Evolutionary conservation across 2,888 invertebrate species (phyloP).

Genomic region (Neelides folsomi): DNA sequence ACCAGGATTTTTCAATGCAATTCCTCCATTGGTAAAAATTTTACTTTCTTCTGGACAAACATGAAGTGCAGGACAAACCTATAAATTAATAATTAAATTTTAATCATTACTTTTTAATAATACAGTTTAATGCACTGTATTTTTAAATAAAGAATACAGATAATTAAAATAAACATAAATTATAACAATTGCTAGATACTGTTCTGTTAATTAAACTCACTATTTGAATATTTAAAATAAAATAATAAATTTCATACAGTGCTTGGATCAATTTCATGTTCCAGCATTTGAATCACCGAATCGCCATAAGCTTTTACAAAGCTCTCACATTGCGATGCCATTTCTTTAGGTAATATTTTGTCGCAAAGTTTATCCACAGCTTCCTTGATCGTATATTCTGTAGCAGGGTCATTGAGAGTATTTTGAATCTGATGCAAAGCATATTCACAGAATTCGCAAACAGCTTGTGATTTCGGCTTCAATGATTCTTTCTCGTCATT

Average conservation of each 20-base stretch:
- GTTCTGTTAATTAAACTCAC: too few relatives aligned
- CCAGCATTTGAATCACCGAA: constrained; percentile 60
- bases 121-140: constrained; percentile 7
- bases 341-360: constrained; percentile 46
- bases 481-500: constrained; percentile 2
- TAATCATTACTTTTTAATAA: too few relatives aligned
- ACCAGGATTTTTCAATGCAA: too few relatives aligned
- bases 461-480: constrained; percentile 36
- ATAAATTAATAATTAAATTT: constrained; percentile 15
- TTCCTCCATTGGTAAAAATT: constrained; percentile 35
- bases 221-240: too few relatives aligned
- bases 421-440: constrained; percentile 65
- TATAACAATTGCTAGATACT: too few relatives aligned
- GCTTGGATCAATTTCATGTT: constrained; percentile 63
- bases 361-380: constrained; percentile 56
- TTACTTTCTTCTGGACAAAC: constrained; percentile 50
- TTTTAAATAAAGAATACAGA: background rate
- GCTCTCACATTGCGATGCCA: constrained; percentile 53
- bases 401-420: constrained; percentile 51
- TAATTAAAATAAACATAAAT: too few relatives aligned
- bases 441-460: constrained; percentile 69
- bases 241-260: too few relatives aligned
- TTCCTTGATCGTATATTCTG: constrained; percentile 54
- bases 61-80: constrained; percentile 58
- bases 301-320: constrained; percentile 69